phyloP scores from a whole-genome alignment of 1,140 invertebrate species.

The Melitaea cinxia region DNA sequence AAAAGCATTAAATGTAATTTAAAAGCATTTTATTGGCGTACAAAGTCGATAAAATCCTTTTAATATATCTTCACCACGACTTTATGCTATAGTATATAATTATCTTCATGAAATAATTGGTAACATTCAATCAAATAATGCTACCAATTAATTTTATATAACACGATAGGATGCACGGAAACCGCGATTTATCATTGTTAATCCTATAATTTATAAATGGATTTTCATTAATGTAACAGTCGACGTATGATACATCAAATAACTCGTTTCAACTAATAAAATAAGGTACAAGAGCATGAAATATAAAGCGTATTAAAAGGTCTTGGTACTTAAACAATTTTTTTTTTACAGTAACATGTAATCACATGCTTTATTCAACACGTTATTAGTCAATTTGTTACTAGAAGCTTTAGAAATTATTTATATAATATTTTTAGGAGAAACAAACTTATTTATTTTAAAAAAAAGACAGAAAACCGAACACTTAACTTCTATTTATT shows the following conservation, averaged over 20 bases:
- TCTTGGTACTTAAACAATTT: too few species aligned
- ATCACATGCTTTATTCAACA: too few species aligned
- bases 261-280: slow-evolving; percentile 3
- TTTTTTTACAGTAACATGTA: too few species aligned
- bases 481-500: too few species aligned
- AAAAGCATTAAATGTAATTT: background rate
- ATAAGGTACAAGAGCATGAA: background rate
- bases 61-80: too few species aligned
- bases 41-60: too few species aligned
- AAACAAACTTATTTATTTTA: too few species aligned
- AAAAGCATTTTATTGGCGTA: background rate
- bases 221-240: slow-evolving; percentile 25
- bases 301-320: background rate
- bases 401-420: too few species aligned
- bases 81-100: too few species aligned
- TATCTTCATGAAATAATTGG: slow-evolving; percentile 13
- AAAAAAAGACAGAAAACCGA: too few species aligned
- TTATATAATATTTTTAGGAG: too few species aligned
- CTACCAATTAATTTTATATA: slow-evolving; percentile 19
- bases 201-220: slow-evolving; percentile 35
- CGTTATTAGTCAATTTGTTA: background rate
- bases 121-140: slow-evolving; percentile 25
- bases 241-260: slow-evolving; percentile 14
- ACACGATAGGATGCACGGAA: slow-evolving; percentile 25
- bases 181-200: slow-evolving; percentile 29